Percentiles rank a stretch among this genome's conserved stretches.
Conservation (phyloP, 2,888 invertebrate species). For the Pheosia gnoma region DNA sequence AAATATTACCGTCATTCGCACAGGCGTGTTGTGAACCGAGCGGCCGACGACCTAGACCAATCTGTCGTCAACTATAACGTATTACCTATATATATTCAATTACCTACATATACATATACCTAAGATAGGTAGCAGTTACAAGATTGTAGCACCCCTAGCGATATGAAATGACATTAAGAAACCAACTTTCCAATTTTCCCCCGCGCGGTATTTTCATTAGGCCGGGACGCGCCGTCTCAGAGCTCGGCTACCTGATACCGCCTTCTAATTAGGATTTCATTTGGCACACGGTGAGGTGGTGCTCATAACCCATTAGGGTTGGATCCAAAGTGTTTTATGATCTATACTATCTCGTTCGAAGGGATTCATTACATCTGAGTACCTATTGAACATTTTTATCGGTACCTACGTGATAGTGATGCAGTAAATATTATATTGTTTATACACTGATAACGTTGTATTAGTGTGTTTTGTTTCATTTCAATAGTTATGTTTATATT, state of each 20-base stretch:
- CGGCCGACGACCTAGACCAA: too few relatives aligned
- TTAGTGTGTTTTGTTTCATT: too few relatives aligned
- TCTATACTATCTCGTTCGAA: neutral
- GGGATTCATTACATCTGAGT: neutral
- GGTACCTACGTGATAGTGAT: too few relatives aligned
- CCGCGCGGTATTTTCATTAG: slow-evolving; percentile 20
- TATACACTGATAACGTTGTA: too few relatives aligned
- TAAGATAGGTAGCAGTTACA: too few relatives aligned
- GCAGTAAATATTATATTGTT: too few relatives aligned
- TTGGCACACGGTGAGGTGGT: slow-evolving; percentile 5
- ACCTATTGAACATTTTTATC: neutral
- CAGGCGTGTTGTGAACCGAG: too few relatives aligned
- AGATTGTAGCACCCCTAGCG: neutral
- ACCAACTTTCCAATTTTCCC: slow-evolving; percentile 8
- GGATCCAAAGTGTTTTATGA: neutral
- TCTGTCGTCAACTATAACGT: too few relatives aligned
- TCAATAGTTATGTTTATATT: too few relatives aligned
- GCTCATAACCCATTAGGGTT: neutral
- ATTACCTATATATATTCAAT: too few relatives aligned
- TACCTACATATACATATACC: too few relatives aligned
- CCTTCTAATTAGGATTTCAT: slow-evolving; percentile 29
- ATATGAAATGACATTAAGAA: slow-evolving; percentile 2
- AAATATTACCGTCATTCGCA: too few relatives aligned
- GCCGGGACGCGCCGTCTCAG: slow-evolving; percentile 17
- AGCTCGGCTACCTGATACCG: slow-evolving; percentile 17